Evolutionary conservation across 2,888 invertebrate genomes (phyloP).

Genomic region (Antheraea assamensis): DNA sequence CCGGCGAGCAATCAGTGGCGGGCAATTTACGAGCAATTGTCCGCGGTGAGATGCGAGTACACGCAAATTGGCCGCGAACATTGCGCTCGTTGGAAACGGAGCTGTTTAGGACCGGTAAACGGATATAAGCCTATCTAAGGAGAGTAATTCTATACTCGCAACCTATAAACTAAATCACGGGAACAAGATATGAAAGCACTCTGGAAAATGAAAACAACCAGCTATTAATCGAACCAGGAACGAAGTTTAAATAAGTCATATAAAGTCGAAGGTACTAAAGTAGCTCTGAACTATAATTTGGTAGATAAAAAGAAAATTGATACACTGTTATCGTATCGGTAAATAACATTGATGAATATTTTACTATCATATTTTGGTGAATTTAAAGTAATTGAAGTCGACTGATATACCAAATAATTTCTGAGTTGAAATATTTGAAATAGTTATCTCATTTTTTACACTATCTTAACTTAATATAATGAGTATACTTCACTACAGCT

Average conservation of each 20-base stretch:
- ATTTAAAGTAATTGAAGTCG: too few relatives aligned
- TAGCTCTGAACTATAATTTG: too few relatives aligned
- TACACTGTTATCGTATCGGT: too few relatives aligned
- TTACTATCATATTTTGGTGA: too few relatives aligned
- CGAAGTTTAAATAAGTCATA: background rate
- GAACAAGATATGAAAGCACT: background rate
- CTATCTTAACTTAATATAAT: too few relatives aligned
- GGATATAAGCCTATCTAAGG: conserved; percentile 32
- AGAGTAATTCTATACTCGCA: conserved; percentile 20
- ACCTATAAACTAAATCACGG: conserved; percentile 25
- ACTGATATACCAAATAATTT: too few relatives aligned
- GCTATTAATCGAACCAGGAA: background rate
- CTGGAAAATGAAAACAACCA: background rate
- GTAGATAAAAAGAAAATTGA: too few relatives aligned
- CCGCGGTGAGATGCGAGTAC: conserved; percentile 69
- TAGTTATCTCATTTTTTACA: too few relatives aligned
- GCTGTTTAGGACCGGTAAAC: conserved; percentile 45
- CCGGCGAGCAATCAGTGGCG: conserved; percentile 70
- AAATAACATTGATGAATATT: too few relatives aligned
- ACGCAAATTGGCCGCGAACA: conserved; percentile 68
- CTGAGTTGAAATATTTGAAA: too few relatives aligned
- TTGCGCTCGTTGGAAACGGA: conserved; percentile 57
- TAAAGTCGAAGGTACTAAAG: too few relatives aligned
- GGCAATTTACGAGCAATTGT: conserved; percentile 78
- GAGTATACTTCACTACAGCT: too few relatives aligned